phyloP scores from a whole-genome alignment of 2,113 vertebrate genomes.

The Triplophysa dalaica region DNA sequence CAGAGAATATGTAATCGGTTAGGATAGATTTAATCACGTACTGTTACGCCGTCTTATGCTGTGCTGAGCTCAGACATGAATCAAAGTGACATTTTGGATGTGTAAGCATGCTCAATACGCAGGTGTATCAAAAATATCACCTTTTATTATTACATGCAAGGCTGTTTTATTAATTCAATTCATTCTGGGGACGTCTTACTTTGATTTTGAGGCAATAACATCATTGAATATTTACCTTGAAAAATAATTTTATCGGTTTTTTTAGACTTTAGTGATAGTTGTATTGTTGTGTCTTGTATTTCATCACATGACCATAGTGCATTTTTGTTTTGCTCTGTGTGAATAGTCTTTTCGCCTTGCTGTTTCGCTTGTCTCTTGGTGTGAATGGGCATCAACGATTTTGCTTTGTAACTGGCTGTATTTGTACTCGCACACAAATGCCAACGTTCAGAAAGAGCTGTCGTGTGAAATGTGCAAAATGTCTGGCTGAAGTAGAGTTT shows the following conservation, averaged over 20 bases:
- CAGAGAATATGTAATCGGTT: constrained; percentile 50
- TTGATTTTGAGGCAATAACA: background rate
- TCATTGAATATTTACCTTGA: background rate
- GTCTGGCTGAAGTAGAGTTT: background rate
- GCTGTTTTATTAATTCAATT: constrained; percentile 1
- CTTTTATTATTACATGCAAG: background rate
- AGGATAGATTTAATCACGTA: constrained; percentile 56
- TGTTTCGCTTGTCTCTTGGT: background rate
- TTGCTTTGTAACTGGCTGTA: background rate
- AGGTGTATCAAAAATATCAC: constrained; percentile 4
- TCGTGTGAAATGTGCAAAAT: constrained; percentile 26
- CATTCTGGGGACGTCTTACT: background rate
- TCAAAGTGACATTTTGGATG: constrained; percentile 40
- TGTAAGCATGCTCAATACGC: background rate
- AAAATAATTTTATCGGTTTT: background rate
- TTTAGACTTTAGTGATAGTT: too few species aligned
- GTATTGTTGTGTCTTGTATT: too few species aligned
- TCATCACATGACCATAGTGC: too few species aligned
- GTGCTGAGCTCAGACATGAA: constrained; percentile 36
- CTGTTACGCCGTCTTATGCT: constrained; percentile 43
- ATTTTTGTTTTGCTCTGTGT: background rate
- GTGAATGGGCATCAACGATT: background rate
- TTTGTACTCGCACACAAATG: constrained; percentile 1
- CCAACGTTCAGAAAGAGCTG: background rate
- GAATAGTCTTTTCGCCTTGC: background rate